Evolutionary conservation across 2,888 invertebrate species (phyloP), one percentile per base, ranked within the genome.

Genomic region (Coecobrya sp.): DNA sequence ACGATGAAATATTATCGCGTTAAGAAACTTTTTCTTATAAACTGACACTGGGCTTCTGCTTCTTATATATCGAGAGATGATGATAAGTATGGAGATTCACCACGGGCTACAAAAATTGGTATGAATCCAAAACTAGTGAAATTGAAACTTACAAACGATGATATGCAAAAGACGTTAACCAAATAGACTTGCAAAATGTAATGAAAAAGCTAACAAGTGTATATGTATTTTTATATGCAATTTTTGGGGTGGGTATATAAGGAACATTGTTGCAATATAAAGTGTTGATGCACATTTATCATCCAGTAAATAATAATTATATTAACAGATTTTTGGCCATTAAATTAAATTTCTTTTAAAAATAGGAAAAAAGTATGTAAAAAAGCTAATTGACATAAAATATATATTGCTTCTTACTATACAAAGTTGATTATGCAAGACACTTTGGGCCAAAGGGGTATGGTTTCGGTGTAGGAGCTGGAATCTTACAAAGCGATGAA

Each of bases 391-490:
- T 36, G 36, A 25, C 13, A 13, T 59, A 27, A 95, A 45, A 22
- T 92, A 45, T 86, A 86, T 93, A 68, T 88, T 88, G 65, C 88
- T 42, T 96, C n/a, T n/a, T n/a, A n/a, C n/a, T n/a, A n/a, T n/a
- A 36, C 7, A 36, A 52, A 98, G 98, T 98, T 95, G 99, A 99
- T 97, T 99, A 99, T 97, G 98, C 97, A 96, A 98, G 99, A 97
- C 98, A 97, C 97, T 99, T 98, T 96, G 99, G 99, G 95, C 99
- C 99, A 95, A 99, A 98, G 96, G 98, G 98, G 96, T 99, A 99
- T 96, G 99, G 99, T 95, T 99, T 98, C 96, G 99, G 99, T 95
- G 98, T 98, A 96, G 99, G 99, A 96, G 98, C 98, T 96, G 98
- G 98, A 96, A 98, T 98, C 95, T 97, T 98, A 95, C 98, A 98